phyloP scores from a whole-genome alignment of 2,113 vertebrate genomes.

The Osmerus eperlanus region DNA sequence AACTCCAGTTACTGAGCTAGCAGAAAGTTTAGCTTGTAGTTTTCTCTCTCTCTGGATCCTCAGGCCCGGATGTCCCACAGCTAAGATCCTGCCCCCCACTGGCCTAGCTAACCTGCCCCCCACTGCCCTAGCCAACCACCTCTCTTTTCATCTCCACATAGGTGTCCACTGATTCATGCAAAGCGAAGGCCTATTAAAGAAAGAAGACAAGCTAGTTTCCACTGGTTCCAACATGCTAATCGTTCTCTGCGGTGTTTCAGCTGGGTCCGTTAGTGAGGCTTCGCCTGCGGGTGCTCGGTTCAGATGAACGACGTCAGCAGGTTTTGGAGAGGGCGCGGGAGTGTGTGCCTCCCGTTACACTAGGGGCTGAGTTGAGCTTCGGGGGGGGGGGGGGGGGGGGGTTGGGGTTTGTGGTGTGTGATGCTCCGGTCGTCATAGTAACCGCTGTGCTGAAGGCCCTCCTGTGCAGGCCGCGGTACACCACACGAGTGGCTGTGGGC shows the following conservation, averaged over 20 bases:
- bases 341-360: constrained; percentile 25
- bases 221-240: constrained; percentile 43
- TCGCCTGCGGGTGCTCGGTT: constrained; percentile 11
- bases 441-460: constrained; percentile 45
- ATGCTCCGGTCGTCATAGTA: constrained; percentile 23
- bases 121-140: constrained; percentile 51
- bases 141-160: constrained; percentile 58
- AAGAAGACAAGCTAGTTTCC: constrained; percentile 28
- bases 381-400: constrained; percentile 28
- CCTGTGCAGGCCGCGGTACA: constrained; percentile 37
- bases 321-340: constrained; percentile 38
- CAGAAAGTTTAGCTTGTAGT: too few species aligned
- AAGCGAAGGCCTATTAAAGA: constrained; percentile 7
- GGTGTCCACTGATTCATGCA: constrained; percentile 61
- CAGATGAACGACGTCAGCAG: constrained; percentile 53
- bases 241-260: constrained; percentile 45
- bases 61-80: too few species aligned
- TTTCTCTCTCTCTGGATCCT: too few species aligned
- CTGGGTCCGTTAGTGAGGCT: constrained; percentile 34
- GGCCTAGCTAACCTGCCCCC: constrained; percentile 52
- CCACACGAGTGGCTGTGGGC: constrained; percentile 49
- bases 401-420: not conserved
- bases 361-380: constrained; percentile 33
- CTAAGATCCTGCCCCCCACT: constrained; percentile 20
- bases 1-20: too few species aligned